Percentiles rank a stretch among this genome's conserved stretches.
These are phyloP conservation scores for Sylvia atricapilla DNA, from an alignment of 2,113 vertebrate genomes.

Conservation along the genomic window DNA sequence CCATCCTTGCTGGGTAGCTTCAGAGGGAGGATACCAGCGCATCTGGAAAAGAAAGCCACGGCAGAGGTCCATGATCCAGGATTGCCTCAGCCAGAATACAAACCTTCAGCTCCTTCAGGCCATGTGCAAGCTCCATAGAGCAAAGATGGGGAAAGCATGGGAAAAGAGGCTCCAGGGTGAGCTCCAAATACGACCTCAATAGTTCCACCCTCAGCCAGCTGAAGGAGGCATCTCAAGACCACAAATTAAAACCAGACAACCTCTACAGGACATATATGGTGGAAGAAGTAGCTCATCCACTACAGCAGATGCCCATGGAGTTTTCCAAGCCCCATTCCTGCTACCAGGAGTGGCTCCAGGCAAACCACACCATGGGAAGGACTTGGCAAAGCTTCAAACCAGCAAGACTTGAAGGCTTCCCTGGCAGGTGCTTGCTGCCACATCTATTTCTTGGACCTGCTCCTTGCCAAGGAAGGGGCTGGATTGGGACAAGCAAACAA, in stretches of 20 bases:
- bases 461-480: background rate
- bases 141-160: background rate
- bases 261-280: fast-evolving
- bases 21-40: slow-evolving; percentile 95
- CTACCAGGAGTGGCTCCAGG: background rate
- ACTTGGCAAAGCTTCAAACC: background rate
- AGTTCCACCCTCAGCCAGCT: background rate
- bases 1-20: slow-evolving; percentile 94
- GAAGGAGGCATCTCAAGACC: background rate
- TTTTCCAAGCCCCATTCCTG: background rate
- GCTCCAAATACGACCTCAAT: fast-evolving
- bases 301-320: background rate
- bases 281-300: background rate
- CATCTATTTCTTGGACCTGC: background rate
- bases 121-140: fast-evolving
- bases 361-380: background rate
- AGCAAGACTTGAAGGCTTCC: background rate
- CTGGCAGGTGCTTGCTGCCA: background rate
- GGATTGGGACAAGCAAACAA: background rate
- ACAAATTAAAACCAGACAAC: background rate
- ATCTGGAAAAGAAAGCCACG: slow-evolving; percentile 80
- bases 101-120: background rate
- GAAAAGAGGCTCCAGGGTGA: background rate
- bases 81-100: background rate
- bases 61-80: background rate